phyloP scores from a whole-genome alignment of 2,797 vertebrate species.

The Allobates femoralis region DNA sequence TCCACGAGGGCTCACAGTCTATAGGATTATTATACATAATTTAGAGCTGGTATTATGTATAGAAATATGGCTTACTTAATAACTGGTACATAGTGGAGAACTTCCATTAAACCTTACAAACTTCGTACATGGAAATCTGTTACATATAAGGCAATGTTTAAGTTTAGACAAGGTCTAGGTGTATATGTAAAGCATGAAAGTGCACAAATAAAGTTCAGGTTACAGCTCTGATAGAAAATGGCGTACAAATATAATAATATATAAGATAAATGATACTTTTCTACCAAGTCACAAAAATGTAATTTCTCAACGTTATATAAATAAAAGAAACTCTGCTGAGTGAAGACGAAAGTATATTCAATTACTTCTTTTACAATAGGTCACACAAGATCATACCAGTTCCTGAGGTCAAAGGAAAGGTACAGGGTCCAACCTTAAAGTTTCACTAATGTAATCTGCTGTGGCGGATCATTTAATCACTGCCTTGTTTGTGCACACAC shows the following conservation, averaged over 20 bases:
- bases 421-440: conserved; percentile 25
- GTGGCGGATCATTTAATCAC: conserved; percentile 58
- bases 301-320: not conserved
- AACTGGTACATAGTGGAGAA: too few relatives aligned
- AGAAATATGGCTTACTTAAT: too few relatives aligned
- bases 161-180: not conserved
- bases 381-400: conserved; percentile 14
- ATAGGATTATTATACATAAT: too few relatives aligned
- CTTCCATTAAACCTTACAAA: too few relatives aligned
- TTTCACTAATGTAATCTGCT: conserved; percentile 59
- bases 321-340: not conserved
- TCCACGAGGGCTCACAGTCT: too few relatives aligned
- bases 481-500: conserved; percentile 61
- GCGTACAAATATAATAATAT: not conserved
- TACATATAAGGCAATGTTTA: not conserved
- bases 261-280: not conserved
- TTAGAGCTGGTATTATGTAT: too few relatives aligned
- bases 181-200: not conserved
- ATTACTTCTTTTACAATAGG: not conserved
- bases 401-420: conserved; percentile 39
- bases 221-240: not conserved
- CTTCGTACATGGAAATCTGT: not conserved
- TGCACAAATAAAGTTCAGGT: conserved; percentile 39
- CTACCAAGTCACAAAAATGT: not conserved
- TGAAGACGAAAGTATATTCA: not conserved